Evolutionary conservation across 2,797 vertebrate genomes (phyloP).

Genomic region (Eulemur coronatus): DNA sequence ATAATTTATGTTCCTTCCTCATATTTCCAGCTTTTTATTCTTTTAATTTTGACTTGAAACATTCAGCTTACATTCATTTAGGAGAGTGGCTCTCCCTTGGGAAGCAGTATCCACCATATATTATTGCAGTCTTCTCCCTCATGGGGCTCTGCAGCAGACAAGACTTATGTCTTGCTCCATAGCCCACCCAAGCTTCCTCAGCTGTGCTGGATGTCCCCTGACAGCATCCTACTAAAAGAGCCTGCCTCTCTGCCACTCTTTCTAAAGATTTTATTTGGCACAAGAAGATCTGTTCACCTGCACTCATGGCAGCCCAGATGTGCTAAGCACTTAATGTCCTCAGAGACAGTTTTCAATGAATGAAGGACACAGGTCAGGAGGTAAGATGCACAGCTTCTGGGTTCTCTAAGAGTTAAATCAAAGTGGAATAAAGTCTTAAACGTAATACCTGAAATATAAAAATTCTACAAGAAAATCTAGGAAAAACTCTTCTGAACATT

Average conservation of each 20-base stretch:
- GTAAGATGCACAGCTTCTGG: neutral
- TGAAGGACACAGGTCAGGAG: accelerated
- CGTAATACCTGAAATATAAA: neutral
- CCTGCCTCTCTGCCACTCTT: neutral
- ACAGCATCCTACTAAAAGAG: accelerated
- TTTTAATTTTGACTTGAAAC: neutral
- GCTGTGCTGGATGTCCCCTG: neutral
- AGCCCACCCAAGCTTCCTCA: neutral
- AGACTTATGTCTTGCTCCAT: neutral
- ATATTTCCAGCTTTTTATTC: neutral
- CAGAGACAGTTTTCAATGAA: neutral
- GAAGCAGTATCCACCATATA: accelerated
- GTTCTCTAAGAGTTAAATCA: neutral
- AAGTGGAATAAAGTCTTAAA: neutral
- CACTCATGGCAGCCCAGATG: neutral
- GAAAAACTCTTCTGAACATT: neutral
- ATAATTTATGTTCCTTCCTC: neutral
- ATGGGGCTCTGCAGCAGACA: neutral
- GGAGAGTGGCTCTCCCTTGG: neutral
- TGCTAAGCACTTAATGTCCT: neutral
- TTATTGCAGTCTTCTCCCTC: neutral
- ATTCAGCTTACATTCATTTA: neutral
- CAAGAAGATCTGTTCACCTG: neutral
- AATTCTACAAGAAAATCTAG: neutral
- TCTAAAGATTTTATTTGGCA: neutral